Evolutionary conservation across 2,888 invertebrate species (phyloP).

Genomic region (Apamea epomidion): DNA sequence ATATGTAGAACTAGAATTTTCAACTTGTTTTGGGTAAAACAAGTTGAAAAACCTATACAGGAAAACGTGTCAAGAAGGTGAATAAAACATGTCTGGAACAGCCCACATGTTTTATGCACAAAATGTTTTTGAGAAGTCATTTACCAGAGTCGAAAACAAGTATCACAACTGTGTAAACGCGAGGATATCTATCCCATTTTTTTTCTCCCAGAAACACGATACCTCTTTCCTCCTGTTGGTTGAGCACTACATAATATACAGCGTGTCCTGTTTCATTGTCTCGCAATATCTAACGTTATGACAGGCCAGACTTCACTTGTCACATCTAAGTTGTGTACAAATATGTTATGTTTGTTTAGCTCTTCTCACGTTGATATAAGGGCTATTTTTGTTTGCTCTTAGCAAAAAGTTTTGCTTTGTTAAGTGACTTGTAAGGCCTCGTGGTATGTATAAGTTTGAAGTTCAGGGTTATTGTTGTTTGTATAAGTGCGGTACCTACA

Average conservation of each 20-base stretch:
- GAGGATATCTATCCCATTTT: background rate
- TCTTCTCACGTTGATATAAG: slow-evolving; percentile 24
- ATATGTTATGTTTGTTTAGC: slow-evolving; percentile 20
- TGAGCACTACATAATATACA: slow-evolving; percentile 31
- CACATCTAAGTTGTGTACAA: slow-evolving; percentile 27
- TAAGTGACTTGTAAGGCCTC: background rate
- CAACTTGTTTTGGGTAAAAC: too few relatives aligned
- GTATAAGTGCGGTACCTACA: background rate
- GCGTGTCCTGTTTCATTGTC: slow-evolving; percentile 27
- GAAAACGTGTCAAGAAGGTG: background rate
- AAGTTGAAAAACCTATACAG: too few relatives aligned
- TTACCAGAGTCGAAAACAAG: background rate
- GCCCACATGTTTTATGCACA: background rate
- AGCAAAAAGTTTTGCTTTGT: background rate
- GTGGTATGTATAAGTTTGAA: background rate
- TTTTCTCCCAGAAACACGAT: background rate
- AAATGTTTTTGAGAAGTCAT: background rate
- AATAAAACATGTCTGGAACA: background rate
- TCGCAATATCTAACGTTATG: slow-evolving; percentile 42
- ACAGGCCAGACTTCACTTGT: slow-evolving; percentile 34
- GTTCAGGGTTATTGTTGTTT: slow-evolving; percentile 1
- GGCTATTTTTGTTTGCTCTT: slow-evolving; percentile 24
- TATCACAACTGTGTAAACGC: background rate
- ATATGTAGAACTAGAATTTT: too few relatives aligned
- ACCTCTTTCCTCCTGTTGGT: slow-evolving; percentile 13